Percentiles rank a stretch among this genome's conserved stretches.
Conservation (phyloP, 2,888 invertebrate genomes). For the Bugulina stolonifera region DNA sequence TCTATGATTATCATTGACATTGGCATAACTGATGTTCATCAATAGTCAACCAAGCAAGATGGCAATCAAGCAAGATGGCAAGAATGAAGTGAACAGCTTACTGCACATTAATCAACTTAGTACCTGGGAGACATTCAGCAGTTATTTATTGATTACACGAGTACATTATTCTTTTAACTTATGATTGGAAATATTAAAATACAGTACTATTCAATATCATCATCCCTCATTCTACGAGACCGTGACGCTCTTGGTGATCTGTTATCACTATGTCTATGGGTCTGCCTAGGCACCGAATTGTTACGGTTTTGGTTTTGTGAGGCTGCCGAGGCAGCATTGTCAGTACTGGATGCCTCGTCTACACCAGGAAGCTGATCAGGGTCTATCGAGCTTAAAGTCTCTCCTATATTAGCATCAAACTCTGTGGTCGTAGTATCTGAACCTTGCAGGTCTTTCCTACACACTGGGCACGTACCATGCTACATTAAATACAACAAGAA, state of each 20-base stretch:
- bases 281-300: background rate
- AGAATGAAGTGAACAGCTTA: no score
- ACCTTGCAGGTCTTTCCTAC: conserved; percentile 69
- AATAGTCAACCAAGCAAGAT: no score
- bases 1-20: no score
- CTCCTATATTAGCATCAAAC: conserved; percentile 25
- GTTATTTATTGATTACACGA: no score
- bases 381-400: conserved; percentile 15
- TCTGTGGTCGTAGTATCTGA: conserved; percentile 45
- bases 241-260: background rate
- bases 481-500: no score
- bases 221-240: background rate
- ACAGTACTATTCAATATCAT: background rate
- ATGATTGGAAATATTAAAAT: no score
- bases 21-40: no score
- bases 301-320: conserved; percentile 3
- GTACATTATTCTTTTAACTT: no score
- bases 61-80: no score
- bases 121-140: no score
- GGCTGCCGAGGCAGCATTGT: background rate
- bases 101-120: no score
- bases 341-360: no score
- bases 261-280: background rate
- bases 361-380: background rate
- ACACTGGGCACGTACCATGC: conserved; percentile 93